These are phyloP conservation scores for Tenthredo distinguenda DNA, from an alignment of 2,888 invertebrate genomes.

Conservation along the genomic window DNA sequence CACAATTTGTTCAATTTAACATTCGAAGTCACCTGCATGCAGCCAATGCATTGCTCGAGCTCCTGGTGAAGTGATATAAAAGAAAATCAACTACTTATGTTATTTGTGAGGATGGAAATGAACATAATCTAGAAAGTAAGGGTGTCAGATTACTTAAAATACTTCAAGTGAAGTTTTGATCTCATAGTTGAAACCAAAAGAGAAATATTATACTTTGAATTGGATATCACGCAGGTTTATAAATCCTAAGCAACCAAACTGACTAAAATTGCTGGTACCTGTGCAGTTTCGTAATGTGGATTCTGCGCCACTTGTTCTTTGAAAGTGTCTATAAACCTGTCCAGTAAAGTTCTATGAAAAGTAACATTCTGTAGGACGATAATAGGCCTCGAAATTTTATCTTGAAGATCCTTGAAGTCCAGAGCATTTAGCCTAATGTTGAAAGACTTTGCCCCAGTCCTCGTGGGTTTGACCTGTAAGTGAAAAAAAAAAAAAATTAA, in stretches of 20 bases:
- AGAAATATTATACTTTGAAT: background rate
- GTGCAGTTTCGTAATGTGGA: constrained; percentile 81
- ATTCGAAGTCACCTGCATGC: constrained; percentile 89
- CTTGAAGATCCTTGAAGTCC: constrained; percentile 89
- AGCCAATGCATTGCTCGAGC: constrained; percentile 92
- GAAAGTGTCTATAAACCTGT: constrained; percentile 92
- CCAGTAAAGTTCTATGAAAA: constrained; percentile 88
- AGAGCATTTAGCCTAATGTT: constrained; percentile 88
- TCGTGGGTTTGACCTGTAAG: constrained; percentile 81
- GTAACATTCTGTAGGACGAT: constrained; percentile 85
- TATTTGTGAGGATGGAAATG: background rate
- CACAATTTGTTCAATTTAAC: constrained; percentile 90
- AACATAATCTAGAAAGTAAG: too few species aligned
- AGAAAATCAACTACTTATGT: background rate
- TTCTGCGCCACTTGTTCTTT: constrained; percentile 87
- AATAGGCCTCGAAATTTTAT: constrained; percentile 85
- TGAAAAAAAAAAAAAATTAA: constrained; percentile 10
- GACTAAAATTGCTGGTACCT: constrained; percentile 76
- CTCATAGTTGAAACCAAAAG: background rate
- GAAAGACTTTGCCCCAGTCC: constrained; percentile 82
- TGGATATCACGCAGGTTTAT: constrained; percentile 45
- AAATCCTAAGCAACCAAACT: constrained; percentile 18
- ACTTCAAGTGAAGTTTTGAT: background rate
- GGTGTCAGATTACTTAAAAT: too few species aligned
- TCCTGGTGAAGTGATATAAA: constrained; percentile 79